Evolutionary conservation across 2,113 vertebrate genomes (phyloP).

Genomic region (Neolamprologus kungweensis): DNA sequence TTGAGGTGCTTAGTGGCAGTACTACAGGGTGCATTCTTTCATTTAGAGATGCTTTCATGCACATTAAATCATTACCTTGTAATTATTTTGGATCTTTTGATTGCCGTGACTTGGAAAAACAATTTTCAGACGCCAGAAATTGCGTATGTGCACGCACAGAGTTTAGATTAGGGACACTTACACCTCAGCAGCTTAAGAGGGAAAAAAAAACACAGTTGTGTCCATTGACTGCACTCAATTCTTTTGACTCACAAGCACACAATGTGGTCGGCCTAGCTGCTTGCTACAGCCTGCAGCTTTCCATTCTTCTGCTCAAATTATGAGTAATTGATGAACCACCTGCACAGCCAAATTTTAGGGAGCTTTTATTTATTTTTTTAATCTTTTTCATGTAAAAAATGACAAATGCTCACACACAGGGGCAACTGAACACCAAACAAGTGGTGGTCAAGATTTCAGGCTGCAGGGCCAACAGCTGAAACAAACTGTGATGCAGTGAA

Average conservation of each 20-base stretch:
- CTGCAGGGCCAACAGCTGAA: neutral
- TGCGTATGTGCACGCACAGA: neutral
- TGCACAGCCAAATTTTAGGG: neutral
- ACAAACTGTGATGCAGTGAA: neutral
- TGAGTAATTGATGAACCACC: neutral
- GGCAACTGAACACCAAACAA: neutral
- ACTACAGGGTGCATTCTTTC: neutral
- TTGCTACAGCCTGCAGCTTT: neutral
- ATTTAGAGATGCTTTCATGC: neutral
- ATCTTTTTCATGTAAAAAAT: neutral
- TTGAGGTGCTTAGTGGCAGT: neutral
- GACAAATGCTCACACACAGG: neutral
- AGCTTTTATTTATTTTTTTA: neutral
- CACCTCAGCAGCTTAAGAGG: neutral
- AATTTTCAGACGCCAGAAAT: neutral
- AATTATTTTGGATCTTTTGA: neutral
- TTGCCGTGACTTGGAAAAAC: neutral
- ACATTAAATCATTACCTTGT: neutral
- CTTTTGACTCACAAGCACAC: neutral
- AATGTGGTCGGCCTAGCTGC: neutral
- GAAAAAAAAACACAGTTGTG: fast-evolving
- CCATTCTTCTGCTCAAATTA: neutral
- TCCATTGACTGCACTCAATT: neutral
- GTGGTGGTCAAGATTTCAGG: neutral
- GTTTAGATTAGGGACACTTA: neutral